phyloP scores from a whole-genome alignment of 2,113 vertebrate species.

The Pseudorhombus dupliciocellatus region DNA sequence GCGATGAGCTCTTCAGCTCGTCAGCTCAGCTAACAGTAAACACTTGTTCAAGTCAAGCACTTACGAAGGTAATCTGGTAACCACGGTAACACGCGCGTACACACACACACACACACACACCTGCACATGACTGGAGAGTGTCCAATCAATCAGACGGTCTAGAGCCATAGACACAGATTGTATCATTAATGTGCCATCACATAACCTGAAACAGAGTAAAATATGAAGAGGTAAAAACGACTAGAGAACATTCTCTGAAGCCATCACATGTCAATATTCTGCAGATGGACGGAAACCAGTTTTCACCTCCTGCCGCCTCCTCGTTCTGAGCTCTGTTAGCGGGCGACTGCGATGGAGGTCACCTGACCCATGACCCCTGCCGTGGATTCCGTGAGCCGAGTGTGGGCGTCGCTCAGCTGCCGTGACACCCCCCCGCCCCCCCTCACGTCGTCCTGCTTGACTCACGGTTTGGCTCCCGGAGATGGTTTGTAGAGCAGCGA shows the following conservation, averaged over 20 bases:
- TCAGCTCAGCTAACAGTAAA: too few species aligned
- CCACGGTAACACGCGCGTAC: background rate
- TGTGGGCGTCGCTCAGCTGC: constrained; percentile 56
- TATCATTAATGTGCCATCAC: too few species aligned
- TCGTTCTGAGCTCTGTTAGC: constrained; percentile 37
- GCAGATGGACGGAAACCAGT: constrained; percentile 35
- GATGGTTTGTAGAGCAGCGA: constrained; percentile 15
- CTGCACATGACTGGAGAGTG: background rate
- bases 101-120: too few species aligned
- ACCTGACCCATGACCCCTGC: constrained; percentile 54
- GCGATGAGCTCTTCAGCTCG: too few species aligned
- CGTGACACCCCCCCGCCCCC: background rate
- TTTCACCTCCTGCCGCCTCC: constrained; percentile 63
- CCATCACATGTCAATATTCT: background rate
- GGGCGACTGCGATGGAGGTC: constrained; percentile 16
- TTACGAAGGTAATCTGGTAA: background rate
- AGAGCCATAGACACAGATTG: background rate
- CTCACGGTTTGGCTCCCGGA: constrained; percentile 42
- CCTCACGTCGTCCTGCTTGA: constrained; percentile 38
- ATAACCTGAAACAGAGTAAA: too few species aligned
- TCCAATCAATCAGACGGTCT: background rate
- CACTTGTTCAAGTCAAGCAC: background rate
- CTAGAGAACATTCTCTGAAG: too few species aligned
- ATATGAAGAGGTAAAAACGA: too few species aligned
- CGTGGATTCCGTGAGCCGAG: constrained; percentile 30